Percentiles rank a stretch among this genome's conserved stretches.
These are phyloP conservation scores for Sterrhoptilus dennistouni DNA, from an alignment of 2,113 vertebrate genomes.

Conservation along the genomic window DNA sequence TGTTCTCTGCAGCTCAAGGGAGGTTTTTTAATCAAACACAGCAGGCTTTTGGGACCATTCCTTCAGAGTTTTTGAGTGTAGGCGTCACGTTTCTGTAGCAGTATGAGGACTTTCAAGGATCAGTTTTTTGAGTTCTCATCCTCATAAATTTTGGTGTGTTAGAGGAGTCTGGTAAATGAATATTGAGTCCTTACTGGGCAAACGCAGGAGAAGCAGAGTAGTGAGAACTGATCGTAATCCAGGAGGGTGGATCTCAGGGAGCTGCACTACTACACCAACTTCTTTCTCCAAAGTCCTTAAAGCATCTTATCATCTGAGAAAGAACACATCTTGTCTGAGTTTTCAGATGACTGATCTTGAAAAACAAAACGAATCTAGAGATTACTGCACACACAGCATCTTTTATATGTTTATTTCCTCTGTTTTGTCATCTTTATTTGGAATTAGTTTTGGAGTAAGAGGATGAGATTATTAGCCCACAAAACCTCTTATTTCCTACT, in stretches of 20 bases:
- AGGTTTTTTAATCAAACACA: not conserved
- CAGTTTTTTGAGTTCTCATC: not conserved
- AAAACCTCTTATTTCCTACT: not conserved
- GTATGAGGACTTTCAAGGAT: not conserved
- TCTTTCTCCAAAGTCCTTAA: not conserved
- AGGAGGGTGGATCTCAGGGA: not conserved
- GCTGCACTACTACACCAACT: not conserved
- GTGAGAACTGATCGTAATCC: not conserved
- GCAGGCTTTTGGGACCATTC: not conserved
- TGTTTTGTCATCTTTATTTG: not conserved
- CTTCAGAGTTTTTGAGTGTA: not conserved
- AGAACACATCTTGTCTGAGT: not conserved
- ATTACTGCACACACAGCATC: not conserved
- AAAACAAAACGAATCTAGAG: not conserved
- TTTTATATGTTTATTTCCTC: not conserved
- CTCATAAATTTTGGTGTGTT: not conserved
- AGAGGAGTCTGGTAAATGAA: not conserved
- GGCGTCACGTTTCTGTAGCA: not conserved
- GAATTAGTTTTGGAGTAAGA: not conserved
- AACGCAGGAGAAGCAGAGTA: not conserved
- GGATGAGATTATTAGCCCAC: not conserved
- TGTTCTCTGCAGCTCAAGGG: not conserved
- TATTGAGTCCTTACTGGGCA: not conserved
- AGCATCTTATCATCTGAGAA: not conserved
- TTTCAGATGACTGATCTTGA: not conserved